phyloP scores from a whole-genome alignment of 2,888 invertebrate species.

The Athalia cordata region DNA sequence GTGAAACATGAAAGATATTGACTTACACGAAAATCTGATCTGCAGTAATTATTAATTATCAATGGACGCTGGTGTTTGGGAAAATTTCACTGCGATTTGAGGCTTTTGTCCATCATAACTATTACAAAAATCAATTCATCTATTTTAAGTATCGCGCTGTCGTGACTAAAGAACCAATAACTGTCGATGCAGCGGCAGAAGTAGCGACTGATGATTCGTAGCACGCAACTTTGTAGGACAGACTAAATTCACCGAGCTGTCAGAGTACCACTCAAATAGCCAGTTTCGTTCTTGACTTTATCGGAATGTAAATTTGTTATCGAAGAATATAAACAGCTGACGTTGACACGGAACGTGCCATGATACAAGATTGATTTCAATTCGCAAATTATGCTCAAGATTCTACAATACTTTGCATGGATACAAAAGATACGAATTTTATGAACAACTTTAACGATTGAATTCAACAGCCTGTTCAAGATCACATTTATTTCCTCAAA shows the following conservation, averaged over 20 bases:
- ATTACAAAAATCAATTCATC: constrained; percentile 27
- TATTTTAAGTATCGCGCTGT: not conserved
- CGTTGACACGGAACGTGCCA: constrained; percentile 16
- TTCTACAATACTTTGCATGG: not conserved
- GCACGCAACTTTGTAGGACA: constrained; percentile 30
- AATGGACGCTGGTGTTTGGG: too few relatives aligned
- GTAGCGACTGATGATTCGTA: constrained; percentile 33
- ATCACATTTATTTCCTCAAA: constrained; percentile 17
- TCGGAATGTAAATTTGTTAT: constrained; percentile 36
- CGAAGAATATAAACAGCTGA: constrained; percentile 18
- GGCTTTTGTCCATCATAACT: constrained; percentile 10
- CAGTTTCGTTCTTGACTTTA: not conserved
- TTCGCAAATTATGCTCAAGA: constrained; percentile 8
- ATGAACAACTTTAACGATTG: constrained; percentile 21
- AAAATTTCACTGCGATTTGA: too few relatives aligned
- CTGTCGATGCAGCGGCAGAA: not conserved
- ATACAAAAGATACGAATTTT: constrained; percentile 25
- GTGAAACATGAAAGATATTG: too few relatives aligned
- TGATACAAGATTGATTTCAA: constrained; percentile 9
- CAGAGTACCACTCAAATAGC: constrained; percentile 20
- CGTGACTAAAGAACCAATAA: constrained; percentile 35
- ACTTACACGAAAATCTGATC: too few relatives aligned
- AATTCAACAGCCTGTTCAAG: not conserved
- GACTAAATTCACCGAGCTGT: constrained; percentile 11
- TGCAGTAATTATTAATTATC: too few relatives aligned